Percentiles rank a stretch among this genome's conserved stretches.
phyloP scores from a whole-genome alignment of 2,888 invertebrate species.

The Rutpela maculata region DNA sequence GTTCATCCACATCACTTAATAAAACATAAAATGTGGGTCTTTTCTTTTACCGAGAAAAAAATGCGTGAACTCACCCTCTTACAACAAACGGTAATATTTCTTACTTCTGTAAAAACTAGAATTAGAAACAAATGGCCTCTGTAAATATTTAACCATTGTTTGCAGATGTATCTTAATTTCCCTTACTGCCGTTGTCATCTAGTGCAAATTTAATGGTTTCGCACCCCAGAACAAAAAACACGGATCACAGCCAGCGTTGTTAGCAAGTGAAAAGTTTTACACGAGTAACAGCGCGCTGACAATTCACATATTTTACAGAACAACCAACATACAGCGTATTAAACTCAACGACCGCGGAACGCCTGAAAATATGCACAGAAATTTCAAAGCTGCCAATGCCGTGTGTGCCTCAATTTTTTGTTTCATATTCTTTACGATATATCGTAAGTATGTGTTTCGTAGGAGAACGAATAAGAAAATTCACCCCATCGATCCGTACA shows the following conservation, averaged over 20 bases:
- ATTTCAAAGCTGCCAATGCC: not conserved
- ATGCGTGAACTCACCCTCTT: not conserved
- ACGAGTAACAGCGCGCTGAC: conserved; percentile 4
- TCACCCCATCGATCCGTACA: conserved; percentile 24
- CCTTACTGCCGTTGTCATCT: not conserved
- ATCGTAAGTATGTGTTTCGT: not conserved
- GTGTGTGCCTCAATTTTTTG: not conserved
- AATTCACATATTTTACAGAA: conserved; percentile 15
- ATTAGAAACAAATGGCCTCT: not conserved
- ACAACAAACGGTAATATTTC: not conserved
- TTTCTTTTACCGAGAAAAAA: too few relatives aligned
- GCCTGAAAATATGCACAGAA: not conserved
- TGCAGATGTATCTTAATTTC: conserved; percentile 9
- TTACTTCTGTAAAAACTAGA: not conserved
- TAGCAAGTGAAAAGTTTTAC: conserved; percentile 14
- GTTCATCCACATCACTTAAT: too few relatives aligned
- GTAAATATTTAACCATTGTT: conserved; percentile 13
- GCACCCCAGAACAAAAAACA: conserved; percentile 10
- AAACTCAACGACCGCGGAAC: not conserved
- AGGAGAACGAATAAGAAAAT: conserved; percentile 14
- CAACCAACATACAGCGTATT: not conserved
- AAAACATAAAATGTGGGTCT: too few relatives aligned
- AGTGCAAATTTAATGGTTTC: conserved; percentile 19
- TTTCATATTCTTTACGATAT: not conserved
- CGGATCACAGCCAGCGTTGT: conserved; percentile 9